Evolutionary conservation across 2,888 invertebrate genomes (phyloP).

Genomic region (Dexiosoma caninum): DNA sequence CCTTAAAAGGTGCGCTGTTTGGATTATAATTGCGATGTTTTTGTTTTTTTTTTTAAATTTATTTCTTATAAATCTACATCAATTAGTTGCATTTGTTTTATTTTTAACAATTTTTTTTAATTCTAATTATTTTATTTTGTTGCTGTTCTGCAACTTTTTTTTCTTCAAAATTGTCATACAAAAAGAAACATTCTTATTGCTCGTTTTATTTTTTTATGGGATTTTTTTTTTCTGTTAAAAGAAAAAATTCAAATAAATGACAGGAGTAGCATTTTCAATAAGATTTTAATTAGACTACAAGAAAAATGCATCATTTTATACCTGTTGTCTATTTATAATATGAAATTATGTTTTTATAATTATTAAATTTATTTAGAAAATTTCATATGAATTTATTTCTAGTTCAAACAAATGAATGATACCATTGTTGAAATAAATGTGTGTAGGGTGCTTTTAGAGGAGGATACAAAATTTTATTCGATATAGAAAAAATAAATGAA

Average conservation of each 20-base stretch:
- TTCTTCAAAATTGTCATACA: slow-evolving; percentile 5
- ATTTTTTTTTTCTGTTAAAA: background rate
- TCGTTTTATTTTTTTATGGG: too few relatives aligned
- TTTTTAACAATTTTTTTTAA: background rate
- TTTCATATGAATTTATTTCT: background rate
- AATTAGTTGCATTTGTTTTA: slow-evolving; percentile 42
- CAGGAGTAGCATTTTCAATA: slow-evolving; percentile 61
- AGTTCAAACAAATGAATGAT: background rate
- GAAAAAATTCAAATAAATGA: slow-evolving; percentile 57
- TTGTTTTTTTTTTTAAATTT: slow-evolving; percentile 9
- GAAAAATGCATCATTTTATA: background rate
- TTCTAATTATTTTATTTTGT: background rate
- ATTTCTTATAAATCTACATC: slow-evolving; percentile 50
- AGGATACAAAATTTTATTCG: too few relatives aligned
- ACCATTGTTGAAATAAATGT: background rate
- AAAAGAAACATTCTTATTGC: slow-evolving; percentile 32
- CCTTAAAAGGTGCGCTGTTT: slow-evolving; percentile 63
- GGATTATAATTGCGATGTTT: slow-evolving; percentile 33
- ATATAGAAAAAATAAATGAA: too few relatives aligned
- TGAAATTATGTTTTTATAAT: background rate
- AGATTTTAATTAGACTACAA: slow-evolving; percentile 45
- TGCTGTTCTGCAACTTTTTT: background rate
- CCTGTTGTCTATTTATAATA: slow-evolving; percentile 17
- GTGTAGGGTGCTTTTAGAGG: background rate
- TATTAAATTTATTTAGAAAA: slow-evolving; percentile 16